phyloP scores from a whole-genome alignment of 2,888 invertebrate genomes.

The Heteromyza rotundicornis region DNA sequence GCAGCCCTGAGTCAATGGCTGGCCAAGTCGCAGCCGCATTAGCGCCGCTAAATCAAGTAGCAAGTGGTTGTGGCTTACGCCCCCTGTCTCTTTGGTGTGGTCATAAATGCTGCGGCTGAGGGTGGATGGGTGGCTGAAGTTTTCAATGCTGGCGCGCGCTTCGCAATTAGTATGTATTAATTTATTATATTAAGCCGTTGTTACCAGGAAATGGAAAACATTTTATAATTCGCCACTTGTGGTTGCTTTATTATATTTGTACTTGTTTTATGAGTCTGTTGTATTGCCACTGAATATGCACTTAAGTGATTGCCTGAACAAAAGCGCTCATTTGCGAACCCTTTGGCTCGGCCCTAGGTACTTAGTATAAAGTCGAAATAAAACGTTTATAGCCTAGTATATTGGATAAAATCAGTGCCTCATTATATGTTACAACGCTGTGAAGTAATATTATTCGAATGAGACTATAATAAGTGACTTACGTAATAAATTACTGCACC shows the following conservation, averaged over 20 bases:
- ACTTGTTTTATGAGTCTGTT: neutral
- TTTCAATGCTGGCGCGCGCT: constrained; percentile 7
- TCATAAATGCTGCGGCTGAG: neutral
- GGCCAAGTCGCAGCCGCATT: constrained; percentile 42
- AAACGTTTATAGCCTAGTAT: too few relatives aligned
- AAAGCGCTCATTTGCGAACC: neutral
- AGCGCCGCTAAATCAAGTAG: constrained; percentile 47
- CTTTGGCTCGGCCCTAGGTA: too few relatives aligned
- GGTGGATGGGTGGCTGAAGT: constrained; percentile 2
- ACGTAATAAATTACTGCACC: too few relatives aligned
- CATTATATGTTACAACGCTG: too few relatives aligned
- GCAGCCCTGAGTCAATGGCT: constrained; percentile 12
- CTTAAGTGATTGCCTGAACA: neutral
- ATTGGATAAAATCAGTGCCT: too few relatives aligned
- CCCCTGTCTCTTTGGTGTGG: neutral
- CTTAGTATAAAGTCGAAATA: too few relatives aligned
- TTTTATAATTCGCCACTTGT: neutral
- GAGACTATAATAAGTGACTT: too few relatives aligned
- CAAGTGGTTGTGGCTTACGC: constrained; percentile 17
- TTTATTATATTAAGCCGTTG: constrained; percentile 52
- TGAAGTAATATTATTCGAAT: too few relatives aligned
- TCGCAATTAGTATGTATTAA: constrained; percentile 54
- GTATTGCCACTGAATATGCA: neutral
- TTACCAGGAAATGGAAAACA: constrained; percentile 28
- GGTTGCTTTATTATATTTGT: neutral